Percentiles rank a stretch among this genome's conserved stretches.
phyloP scores from a whole-genome alignment of 2,888 invertebrate genomes.

The Onchidella celtica region DNA sequence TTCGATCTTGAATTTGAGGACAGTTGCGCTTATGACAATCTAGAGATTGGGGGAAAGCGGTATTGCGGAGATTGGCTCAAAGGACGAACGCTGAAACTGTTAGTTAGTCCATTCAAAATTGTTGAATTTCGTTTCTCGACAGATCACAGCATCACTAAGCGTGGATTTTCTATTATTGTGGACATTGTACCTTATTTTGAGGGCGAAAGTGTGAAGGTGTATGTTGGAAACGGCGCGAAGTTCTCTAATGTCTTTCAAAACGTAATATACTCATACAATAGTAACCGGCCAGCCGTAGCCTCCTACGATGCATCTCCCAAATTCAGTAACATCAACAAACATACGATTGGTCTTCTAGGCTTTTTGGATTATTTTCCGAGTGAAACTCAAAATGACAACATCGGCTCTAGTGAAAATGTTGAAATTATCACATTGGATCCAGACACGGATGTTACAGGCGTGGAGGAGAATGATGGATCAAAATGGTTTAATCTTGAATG shows the following conservation, averaged over 20 bases:
- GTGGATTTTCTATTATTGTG: background rate
- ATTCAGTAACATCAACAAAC: background rate
- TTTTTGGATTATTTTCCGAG: background rate
- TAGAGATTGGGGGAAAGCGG: background rate
- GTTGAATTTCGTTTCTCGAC: conserved; percentile 5
- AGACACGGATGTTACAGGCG: too few relatives aligned
- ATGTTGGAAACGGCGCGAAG: background rate
- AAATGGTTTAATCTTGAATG: too few relatives aligned
- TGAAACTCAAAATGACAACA: background rate
- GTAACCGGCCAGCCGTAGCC: background rate
- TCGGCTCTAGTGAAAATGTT: too few relatives aligned
- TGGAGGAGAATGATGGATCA: too few relatives aligned
- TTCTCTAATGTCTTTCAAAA: background rate
- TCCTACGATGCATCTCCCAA: background rate
- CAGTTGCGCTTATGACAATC: background rate
- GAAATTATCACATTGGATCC: too few relatives aligned
- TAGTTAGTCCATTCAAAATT: background rate
- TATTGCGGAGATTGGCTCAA: background rate
- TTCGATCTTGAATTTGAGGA: background rate
- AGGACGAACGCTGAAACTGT: background rate
- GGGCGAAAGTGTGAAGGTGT: background rate
- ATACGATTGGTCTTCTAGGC: too few relatives aligned
- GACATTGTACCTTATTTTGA: background rate
- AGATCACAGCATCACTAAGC: background rate
- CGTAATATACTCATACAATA: background rate